phyloP scores from a whole-genome alignment of 2,797 vertebrate genomes.

The Hippocampus kuda region DNA sequence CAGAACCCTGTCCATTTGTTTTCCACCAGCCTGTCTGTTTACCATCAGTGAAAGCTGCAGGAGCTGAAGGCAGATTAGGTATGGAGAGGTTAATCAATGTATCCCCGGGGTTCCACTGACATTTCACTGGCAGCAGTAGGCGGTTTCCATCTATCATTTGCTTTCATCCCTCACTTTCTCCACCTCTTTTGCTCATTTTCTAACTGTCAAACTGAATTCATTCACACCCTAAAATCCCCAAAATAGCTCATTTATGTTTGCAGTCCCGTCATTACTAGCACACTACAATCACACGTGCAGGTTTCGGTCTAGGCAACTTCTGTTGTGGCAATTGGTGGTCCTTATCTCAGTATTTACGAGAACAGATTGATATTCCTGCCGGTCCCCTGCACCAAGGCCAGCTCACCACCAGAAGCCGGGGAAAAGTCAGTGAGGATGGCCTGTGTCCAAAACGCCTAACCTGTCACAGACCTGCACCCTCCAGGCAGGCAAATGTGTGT shows the following conservation, averaged over 20 bases:
- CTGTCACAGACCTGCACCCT: constrained; percentile 61
- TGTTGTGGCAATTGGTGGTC: constrained; percentile 43
- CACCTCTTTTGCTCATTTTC: constrained; percentile 36
- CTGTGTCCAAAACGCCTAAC: constrained; percentile 61
- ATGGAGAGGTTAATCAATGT: constrained; percentile 66
- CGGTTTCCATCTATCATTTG: constrained; percentile 42
- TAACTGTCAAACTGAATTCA: constrained; percentile 24
- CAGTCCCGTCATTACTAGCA: constrained; percentile 21
- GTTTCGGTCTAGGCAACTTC: constrained; percentile 52
- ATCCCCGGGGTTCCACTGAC: constrained; percentile 58
- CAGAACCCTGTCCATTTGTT: background rate
- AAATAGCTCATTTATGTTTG: constrained; percentile 39
- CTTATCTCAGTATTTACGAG: constrained; percentile 61
- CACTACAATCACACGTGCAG: constrained; percentile 41
- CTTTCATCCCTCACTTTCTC: constrained; percentile 27
- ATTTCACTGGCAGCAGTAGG: constrained; percentile 57
- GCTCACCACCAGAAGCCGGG: constrained; percentile 54
- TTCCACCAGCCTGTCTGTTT: constrained; percentile 21
- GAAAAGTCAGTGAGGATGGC: constrained; percentile 51
- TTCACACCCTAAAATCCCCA: constrained; percentile 19
- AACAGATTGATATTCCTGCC: constrained; percentile 71
- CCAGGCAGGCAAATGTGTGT: constrained; percentile 37
- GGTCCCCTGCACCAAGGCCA: constrained; percentile 56
- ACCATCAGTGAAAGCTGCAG: constrained; percentile 25
- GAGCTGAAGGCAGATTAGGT: constrained; percentile 44